Evolutionary conservation across 2,113 vertebrate species (phyloP).

Genomic region (Kryptolebias marmoratus): DNA sequence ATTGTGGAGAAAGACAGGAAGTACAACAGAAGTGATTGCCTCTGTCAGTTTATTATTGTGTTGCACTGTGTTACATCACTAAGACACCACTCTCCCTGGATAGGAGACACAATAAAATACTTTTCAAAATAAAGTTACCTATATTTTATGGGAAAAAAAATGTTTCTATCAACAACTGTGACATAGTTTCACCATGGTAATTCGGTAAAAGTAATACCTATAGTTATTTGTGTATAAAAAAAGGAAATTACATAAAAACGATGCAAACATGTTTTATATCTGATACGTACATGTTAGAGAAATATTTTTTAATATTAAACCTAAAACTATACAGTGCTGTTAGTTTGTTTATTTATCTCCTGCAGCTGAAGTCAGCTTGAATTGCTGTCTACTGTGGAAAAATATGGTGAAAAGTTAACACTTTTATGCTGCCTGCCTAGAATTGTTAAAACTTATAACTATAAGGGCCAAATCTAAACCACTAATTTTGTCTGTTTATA

Average conservation of each 20-base stretch:
- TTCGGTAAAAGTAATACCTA: conserved; percentile 1
- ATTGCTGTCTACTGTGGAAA: neutral
- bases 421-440: neutral
- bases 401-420: neutral
- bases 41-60: conserved; percentile 73
- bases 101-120: conserved; percentile 57
- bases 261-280: neutral
- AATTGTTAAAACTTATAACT: neutral
- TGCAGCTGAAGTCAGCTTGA: neutral
- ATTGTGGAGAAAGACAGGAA: conserved; percentile 71
- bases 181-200: conserved; percentile 15
- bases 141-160: conserved; percentile 28
- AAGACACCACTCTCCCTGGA: conserved; percentile 50
- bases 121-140: conserved; percentile 56
- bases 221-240: neutral
- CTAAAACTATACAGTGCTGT: neutral
- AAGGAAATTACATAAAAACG: neutral
- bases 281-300: neutral
- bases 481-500: neutral
- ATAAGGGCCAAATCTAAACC: neutral
- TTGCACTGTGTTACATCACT: conserved; percentile 78
- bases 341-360: conserved; percentile 4
- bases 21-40: conserved; percentile 69
- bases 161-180: conserved; percentile 41
- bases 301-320: neutral